These are phyloP conservation scores for Intellagama lesueurii DNA, from an alignment of 2,797 vertebrate genomes.

Conservation along the genomic window DNA sequence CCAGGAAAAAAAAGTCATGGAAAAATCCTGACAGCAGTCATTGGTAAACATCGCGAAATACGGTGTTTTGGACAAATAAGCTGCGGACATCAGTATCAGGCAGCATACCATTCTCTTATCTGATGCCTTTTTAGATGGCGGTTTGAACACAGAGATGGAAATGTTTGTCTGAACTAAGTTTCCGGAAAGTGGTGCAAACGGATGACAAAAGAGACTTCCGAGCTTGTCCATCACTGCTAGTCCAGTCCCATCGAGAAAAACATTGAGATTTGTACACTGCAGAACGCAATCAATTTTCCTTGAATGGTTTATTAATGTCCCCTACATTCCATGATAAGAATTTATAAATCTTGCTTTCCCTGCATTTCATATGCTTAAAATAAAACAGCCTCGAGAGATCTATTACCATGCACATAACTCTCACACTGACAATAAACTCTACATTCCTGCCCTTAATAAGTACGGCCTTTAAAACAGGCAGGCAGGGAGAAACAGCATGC, in stretches of 20 bases:
- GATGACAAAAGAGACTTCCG: neutral
- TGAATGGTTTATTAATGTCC: conserved; percentile 29
- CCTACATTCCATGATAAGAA: conserved; percentile 32
- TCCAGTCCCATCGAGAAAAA: neutral
- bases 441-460: conserved; percentile 40
- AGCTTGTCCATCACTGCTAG: neutral
- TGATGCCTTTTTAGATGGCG: conserved; percentile 36
- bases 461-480: conserved; percentile 3
- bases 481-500: neutral
- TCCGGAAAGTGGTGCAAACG: conserved; percentile 25
- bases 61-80: conserved; percentile 30
- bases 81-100: conserved; percentile 46
- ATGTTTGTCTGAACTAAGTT: neutral
- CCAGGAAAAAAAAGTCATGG: conserved; percentile 75
- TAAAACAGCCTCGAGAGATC: conserved; percentile 34
- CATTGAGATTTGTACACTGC: neutral
- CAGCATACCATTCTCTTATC: conserved; percentile 57
- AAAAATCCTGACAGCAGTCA: conserved; percentile 61
- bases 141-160: conserved; percentile 31
- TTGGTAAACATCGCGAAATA: conserved; percentile 59
- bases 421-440: conserved; percentile 27
- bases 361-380: conserved; percentile 43
- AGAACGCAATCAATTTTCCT: conserved; percentile 12
- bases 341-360: conserved; percentile 39
- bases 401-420: neutral